Conservation (phyloP, 2,797 vertebrate genomes). For the Cynopterus sphinx region DNA sequence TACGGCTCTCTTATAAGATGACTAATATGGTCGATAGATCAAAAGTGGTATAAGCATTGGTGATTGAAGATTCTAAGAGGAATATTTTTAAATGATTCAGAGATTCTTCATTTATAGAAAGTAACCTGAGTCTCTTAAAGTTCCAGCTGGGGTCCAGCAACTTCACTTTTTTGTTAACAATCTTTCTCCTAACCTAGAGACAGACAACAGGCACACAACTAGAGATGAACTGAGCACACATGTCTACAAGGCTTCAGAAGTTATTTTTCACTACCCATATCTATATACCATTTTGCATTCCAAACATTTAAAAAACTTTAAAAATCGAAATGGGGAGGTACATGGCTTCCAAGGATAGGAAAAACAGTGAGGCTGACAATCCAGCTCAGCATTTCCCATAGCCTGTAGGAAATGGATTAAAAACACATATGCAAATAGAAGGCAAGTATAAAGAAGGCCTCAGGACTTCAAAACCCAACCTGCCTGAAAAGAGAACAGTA, state of each 20-base stretch:
- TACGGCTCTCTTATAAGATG: slow-evolving; percentile 20
- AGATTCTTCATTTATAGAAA: slow-evolving; percentile 43
- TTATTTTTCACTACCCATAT: neutral
- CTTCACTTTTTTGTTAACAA: neutral
- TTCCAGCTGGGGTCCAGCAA: neutral
- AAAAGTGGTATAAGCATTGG: slow-evolving; percentile 25
- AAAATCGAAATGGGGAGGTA: slow-evolving; percentile 2
- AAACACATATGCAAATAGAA: neutral
- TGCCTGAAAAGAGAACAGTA: neutral
- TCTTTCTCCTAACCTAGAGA: slow-evolving; percentile 6
- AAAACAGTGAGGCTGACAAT: neutral
- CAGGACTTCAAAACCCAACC: neutral
- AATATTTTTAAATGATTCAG: neutral
- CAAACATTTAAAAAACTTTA: slow-evolving; percentile 15
- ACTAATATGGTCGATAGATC: neutral
- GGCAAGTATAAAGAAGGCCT: neutral
- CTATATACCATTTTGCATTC: neutral
- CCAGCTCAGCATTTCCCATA: accelerated
- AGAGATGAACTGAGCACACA: neutral
- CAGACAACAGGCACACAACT: neutral
- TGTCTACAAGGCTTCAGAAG: neutral
- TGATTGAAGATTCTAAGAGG: slow-evolving; percentile 27
- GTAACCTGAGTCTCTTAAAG: neutral
- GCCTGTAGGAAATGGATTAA: neutral
- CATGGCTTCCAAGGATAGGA: neutral